Base-by-base conservation (phyloP, 1,140 invertebrate genomes). In the Octopus sinensis region DNA sequence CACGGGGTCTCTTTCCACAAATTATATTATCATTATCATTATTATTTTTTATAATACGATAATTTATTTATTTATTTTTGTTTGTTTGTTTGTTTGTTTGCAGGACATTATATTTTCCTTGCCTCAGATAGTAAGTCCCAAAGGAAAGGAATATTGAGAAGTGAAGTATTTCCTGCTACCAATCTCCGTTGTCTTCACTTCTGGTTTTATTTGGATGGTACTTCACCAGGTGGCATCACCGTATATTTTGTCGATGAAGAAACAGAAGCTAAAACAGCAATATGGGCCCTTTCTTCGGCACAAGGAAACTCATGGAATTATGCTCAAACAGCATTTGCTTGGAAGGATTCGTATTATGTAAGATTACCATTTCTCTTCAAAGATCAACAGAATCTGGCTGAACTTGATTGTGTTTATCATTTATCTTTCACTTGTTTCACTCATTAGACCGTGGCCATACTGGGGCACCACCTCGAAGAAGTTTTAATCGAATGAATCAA, bases 161-260 rank as follows among this genome's bases (percentile, higher is more conserved):
- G 84, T 68, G 77, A 83, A 3, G 54, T 80, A 5, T 84, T 85
- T 53, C 75, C 84, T 51, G 81, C 83, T n/a, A 86, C 82, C 9
- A 79, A 53, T 12, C 81, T 81, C 6, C 81, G 81, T 43, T 89
- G 88, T 81, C 81, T 88, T 30, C 81, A 83, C 17, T 89, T 89
- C 81, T 89, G 84, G 83, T 89, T 88, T 80, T 84, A 87, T 82
- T 88, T 89, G 88, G 86, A 86, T 82, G 88, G 88, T 5, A 54
- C 52, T 9, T 78, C 82, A 9, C 85, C 88, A 82, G 87, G 86
- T n/a, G 85, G 78, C 4, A 81, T 89, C 7, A 88, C 86, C 79
- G 84, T 89, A 4, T 86, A 87, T 51, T 53, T 78, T 53, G 71
- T 83, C 54, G 78, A 77, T 12, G 77, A 81, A 7, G 82, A 81